A percentile compares a stretch with the other conserved stretches of the same genome.
phyloP scores from a whole-genome alignment of 2,797 vertebrate species.

The Petrocephalus schoutedeni region DNA sequence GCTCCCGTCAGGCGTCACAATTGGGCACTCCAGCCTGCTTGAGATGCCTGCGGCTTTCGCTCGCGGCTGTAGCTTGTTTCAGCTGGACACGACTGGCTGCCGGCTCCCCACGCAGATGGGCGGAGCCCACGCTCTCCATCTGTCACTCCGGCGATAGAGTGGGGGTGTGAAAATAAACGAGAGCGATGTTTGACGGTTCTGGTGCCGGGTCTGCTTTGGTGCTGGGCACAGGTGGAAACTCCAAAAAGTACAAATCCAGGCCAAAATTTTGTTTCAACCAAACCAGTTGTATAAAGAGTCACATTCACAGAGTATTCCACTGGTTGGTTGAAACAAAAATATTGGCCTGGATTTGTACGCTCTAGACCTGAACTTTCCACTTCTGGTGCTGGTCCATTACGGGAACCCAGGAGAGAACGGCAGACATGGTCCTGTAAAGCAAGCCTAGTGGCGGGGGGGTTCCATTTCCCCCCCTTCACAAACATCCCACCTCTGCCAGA shows the following conservation, averaged over 20 bases:
- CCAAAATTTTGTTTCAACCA: neutral
- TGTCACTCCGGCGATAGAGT: neutral
- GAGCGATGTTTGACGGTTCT: neutral
- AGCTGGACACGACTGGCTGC: conserved; percentile 26
- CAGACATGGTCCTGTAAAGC: too few relatives aligned
- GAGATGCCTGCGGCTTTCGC: neutral
- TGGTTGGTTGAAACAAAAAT: neutral
- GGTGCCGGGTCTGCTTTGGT: neutral
- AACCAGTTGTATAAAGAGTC: too few relatives aligned
- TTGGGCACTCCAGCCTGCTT: neutral
- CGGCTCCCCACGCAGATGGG: neutral
- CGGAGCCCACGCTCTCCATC: conserved; percentile 12
- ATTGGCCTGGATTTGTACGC: neutral
- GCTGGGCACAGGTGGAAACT: neutral
- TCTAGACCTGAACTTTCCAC: neutral
- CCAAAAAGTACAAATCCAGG: too few relatives aligned
- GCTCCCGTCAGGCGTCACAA: neutral
- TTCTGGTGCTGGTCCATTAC: too few relatives aligned
- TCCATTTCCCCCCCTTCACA: neutral
- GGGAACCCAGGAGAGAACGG: too few relatives aligned
- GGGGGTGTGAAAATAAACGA: neutral
- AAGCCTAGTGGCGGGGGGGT: neutral
- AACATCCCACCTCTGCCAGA: neutral
- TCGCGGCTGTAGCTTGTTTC: conserved; percentile 9
- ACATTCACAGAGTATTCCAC: too few relatives aligned